Percentiles rank a stretch among this genome's conserved stretches.
phyloP scores from a whole-genome alignment of 2,888 invertebrate species.

The Hemaris fuciformis region DNA sequence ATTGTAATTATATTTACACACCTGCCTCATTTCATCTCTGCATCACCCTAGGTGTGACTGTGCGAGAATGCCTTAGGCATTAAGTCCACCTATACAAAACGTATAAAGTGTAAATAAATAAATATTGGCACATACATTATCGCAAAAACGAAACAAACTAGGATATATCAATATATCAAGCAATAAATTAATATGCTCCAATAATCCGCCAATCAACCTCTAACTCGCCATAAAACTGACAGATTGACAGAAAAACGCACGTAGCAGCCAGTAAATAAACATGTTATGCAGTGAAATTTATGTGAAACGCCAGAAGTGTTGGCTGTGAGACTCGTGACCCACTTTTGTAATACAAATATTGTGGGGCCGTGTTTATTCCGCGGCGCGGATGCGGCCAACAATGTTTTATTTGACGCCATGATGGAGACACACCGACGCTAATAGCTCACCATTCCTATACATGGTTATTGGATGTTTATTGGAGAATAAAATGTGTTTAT shows the following conservation, averaged over 20 bases:
- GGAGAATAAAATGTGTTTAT: background rate
- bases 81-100: too few relatives aligned
- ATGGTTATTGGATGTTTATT: background rate
- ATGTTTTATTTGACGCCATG: constrained; percentile 2
- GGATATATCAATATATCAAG: background rate
- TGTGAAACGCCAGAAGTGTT: constrained; percentile 24
- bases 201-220: background rate
- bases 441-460: background rate
- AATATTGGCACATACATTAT: too few relatives aligned
- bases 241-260: background rate
- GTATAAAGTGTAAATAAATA: too few relatives aligned
- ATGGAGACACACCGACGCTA: background rate
- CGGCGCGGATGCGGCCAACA: constrained; percentile 12
- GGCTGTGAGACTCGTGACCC: constrained; percentile 21
- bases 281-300: background rate
- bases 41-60: too few relatives aligned
- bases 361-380: constrained; percentile 26
- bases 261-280: background rate
- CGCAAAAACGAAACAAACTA: background rate
- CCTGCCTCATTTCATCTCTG: too few relatives aligned
- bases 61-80: too few relatives aligned
- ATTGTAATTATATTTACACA: too few relatives aligned
- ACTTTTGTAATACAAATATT: constrained; percentile 34
- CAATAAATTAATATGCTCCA: background rate
- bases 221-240: background rate